These are phyloP conservation scores for Timandra comae DNA, from an alignment of 2,888 invertebrate species.

Conservation along the genomic window DNA sequence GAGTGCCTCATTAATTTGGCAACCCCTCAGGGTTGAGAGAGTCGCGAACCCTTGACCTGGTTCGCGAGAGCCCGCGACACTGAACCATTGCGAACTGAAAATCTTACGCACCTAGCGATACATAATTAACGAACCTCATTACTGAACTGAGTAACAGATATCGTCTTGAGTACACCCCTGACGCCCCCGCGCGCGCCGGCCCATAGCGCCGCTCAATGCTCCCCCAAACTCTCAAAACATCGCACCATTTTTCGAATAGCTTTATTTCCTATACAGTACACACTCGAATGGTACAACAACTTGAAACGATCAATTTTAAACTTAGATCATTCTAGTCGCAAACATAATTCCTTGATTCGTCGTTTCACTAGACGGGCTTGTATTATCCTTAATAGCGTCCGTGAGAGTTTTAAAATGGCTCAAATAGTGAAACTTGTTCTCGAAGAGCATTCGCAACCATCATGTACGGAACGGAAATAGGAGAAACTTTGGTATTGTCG, in stretches of 20 bases:
- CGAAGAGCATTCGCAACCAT: slow-evolving; percentile 59
- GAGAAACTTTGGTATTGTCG: slow-evolving; percentile 62
- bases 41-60: slow-evolving; percentile 74
- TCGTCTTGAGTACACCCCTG: slow-evolving; percentile 26
- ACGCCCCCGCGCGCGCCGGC: slow-evolving; percentile 12
- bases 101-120: slow-evolving; percentile 70
- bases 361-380: slow-evolving; percentile 63
- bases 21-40: slow-evolving; percentile 73
- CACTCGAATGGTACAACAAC: slow-evolving; percentile 25
- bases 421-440: slow-evolving; percentile 66
- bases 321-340: slow-evolving; percentile 61
- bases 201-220: slow-evolving; percentile 10
- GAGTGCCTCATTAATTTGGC: slow-evolving; percentile 78
- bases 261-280: slow-evolving; percentile 17
- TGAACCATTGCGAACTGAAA: slow-evolving; percentile 52
- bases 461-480: slow-evolving; percentile 47
- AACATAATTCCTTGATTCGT: slow-evolving; percentile 67
- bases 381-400: slow-evolving; percentile 72
- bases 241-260: slow-evolving; percentile 25
- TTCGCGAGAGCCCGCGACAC: slow-evolving; percentile 64
- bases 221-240: slow-evolving; percentile 7
- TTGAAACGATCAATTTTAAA: slow-evolving; percentile 57
- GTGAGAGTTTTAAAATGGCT: slow-evolving; percentile 73
- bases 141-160: slow-evolving; percentile 61
- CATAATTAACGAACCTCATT: slow-evolving; percentile 75